Percentiles rank a stretch among this genome's conserved stretches.
phyloP scores from a whole-genome alignment of 1,140 invertebrate genomes.

The Micrasema longulum region DNA sequence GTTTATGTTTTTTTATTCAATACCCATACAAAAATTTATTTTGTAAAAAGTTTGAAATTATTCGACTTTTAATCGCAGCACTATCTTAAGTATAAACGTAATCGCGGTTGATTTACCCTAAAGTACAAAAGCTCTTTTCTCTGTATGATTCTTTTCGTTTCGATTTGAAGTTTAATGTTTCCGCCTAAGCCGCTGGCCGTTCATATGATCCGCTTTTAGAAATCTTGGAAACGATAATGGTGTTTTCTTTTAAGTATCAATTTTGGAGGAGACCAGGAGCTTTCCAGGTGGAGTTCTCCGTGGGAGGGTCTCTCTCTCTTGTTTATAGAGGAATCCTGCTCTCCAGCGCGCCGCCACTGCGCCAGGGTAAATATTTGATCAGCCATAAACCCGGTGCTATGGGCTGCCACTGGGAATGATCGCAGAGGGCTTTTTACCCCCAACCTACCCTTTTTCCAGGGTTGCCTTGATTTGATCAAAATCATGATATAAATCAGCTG shows the following conservation, averaged over 20 bases:
- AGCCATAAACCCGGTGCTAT: conserved; percentile 29
- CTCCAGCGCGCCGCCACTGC: conserved; percentile 5
- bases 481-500: neutral
- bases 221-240: conserved; percentile 40
- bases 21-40: too few relatives aligned
- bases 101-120: too few relatives aligned
- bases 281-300: conserved; percentile 10
- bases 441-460: neutral
- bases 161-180: too few relatives aligned
- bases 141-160: too few relatives aligned
- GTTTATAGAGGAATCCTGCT: conserved; percentile 31
- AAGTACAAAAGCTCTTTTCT: too few relatives aligned
- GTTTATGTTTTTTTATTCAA: too few relatives aligned
- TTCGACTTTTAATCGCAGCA: too few relatives aligned
- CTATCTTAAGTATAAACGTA: too few relatives aligned
- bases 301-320: neutral
- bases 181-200: neutral
- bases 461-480: neutral
- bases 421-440: conserved; percentile 12
- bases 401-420: conserved; percentile 40
- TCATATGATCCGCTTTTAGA: conserved; percentile 9
- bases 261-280: conserved; percentile 28
- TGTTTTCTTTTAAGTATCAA: conserved; percentile 45
- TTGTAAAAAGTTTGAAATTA: too few relatives aligned
- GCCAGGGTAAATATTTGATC: conserved; percentile 45